Evolutionary conservation across 2,888 invertebrate species (phyloP).

Genomic region (Sthenelais limicola): DNA sequence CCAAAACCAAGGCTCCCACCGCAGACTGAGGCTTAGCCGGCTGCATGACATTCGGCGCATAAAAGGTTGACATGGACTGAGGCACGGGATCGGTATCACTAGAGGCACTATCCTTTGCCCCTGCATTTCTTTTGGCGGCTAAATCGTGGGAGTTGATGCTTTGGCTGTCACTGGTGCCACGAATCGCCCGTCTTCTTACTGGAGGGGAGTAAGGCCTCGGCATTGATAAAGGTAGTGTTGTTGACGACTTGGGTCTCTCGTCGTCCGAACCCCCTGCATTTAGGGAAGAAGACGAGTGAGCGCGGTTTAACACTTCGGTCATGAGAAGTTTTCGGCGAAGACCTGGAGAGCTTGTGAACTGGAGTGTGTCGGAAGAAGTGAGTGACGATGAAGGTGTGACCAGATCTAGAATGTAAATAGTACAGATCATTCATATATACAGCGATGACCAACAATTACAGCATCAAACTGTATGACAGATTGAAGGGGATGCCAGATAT

Average conservation of each 20-base stretch:
- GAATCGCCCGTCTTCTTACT: not conserved
- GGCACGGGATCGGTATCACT: not conserved
- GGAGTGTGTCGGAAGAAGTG: too few relatives aligned
- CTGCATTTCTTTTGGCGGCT: not conserved
- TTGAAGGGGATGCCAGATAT: too few relatives aligned
- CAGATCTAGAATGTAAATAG: too few relatives aligned
- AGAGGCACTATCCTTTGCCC: not conserved
- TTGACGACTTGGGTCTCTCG: not conserved
- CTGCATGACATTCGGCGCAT: constrained; percentile 19
- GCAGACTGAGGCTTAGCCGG: not conserved
- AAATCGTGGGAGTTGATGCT: constrained; percentile 3
- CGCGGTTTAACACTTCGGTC: not conserved
- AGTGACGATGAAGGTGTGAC: too few relatives aligned
- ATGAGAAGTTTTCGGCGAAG: not conserved
- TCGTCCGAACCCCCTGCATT: too few relatives aligned
- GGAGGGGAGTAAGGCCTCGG: constrained; percentile 12
- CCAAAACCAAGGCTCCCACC: too few relatives aligned
- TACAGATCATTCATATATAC: too few relatives aligned
- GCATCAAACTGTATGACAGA: too few relatives aligned
- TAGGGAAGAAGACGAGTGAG: not conserved
- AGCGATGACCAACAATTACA: too few relatives aligned
- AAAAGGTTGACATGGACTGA: constrained; percentile 2
- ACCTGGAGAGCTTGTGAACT: constrained; percentile 6
- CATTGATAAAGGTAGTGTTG: not conserved
- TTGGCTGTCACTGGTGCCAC: not conserved